These are phyloP conservation scores for Embiotoca jacksoni DNA, from an alignment of 2,113 vertebrate species.

Conservation along the genomic window DNA sequence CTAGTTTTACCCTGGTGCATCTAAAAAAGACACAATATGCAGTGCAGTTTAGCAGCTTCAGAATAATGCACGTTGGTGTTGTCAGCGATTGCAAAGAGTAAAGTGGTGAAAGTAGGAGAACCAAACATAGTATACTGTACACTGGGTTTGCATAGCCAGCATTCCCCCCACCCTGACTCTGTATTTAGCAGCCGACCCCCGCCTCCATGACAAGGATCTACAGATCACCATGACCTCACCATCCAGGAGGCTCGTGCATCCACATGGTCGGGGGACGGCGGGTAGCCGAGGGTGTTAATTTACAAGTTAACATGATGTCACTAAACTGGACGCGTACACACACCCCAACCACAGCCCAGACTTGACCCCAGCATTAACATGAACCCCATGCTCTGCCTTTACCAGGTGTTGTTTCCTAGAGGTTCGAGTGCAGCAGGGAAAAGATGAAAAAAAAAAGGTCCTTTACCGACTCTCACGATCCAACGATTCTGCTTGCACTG, in stretches of 20 bases:
- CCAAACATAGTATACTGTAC: slow-evolving; percentile 65
- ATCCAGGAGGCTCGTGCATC: slow-evolving; percentile 75
- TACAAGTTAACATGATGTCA: slow-evolving; percentile 80
- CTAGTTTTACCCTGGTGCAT: neutral
- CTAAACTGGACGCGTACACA: slow-evolving; percentile 63
- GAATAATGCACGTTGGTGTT: slow-evolving; percentile 26
- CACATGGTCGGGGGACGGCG: slow-evolving; percentile 57
- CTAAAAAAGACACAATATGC: slow-evolving; percentile 28
- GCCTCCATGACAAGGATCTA: slow-evolving; percentile 64
- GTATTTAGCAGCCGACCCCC: slow-evolving; percentile 71
- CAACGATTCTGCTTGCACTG: neutral
- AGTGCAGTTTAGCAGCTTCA: slow-evolving; percentile 6
- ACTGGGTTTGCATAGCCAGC: slow-evolving; percentile 65
- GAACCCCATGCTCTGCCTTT: slow-evolving; percentile 31
- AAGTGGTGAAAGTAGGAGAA: slow-evolving; percentile 46
- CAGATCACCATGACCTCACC: slow-evolving; percentile 81
- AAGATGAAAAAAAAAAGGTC: neutral
- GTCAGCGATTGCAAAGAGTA: slow-evolving; percentile 20
- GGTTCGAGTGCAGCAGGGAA: neutral
- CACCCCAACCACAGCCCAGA: slow-evolving; percentile 56
- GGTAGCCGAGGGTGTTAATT: slow-evolving; percentile 68
- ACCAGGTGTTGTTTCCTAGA: neutral
- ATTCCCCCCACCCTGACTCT: slow-evolving; percentile 69
- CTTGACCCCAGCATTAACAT: slow-evolving; percentile 57
- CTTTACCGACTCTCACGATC: slow-evolving; percentile 8